phyloP scores from a whole-genome alignment of 2,888 invertebrate genomes.

The Abrostola triplasia region DNA sequence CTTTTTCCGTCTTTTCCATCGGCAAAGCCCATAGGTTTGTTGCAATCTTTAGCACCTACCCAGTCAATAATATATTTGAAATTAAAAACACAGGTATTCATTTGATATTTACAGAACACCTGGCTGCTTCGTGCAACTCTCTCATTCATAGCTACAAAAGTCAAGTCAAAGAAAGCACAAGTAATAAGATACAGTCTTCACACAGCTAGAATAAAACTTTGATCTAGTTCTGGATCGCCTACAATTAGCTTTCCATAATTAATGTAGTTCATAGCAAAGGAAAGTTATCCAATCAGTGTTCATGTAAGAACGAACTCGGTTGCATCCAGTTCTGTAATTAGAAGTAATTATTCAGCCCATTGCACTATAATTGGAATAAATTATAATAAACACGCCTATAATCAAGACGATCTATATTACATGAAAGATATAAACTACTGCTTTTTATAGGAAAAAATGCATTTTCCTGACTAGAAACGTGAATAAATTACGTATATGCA shows the following conservation, averaged over 20 bases:
- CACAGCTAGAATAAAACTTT: background rate
- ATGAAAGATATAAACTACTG: slow-evolving; percentile 4
- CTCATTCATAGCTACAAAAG: too few species aligned
- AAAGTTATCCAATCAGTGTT: slow-evolving; percentile 9
- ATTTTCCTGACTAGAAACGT: background rate
- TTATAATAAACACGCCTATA: background rate
- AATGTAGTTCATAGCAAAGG: background rate
- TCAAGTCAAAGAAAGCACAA: too few species aligned
- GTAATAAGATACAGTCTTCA: too few species aligned
- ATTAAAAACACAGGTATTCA: too few species aligned
- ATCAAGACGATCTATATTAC: background rate
- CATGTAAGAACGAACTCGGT: slow-evolving; percentile 1
- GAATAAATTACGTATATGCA: too few species aligned
- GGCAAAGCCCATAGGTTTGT: too few species aligned
- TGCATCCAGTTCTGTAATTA: slow-evolving; percentile 9
- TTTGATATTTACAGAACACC: too few species aligned
- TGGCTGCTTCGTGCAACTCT: too few species aligned
- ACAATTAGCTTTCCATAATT: slow-evolving; percentile 6
- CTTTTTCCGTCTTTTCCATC: too few species aligned
- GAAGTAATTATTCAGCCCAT: slow-evolving; percentile 9
- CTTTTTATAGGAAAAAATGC: background rate
- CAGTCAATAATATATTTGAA: too few species aligned
- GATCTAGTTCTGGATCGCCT: slow-evolving; percentile 2
- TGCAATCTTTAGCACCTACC: too few species aligned
- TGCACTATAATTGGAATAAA: slow-evolving; percentile 8